Evolutionary conservation across 2,888 invertebrate genomes (phyloP).

Genomic region (Caenorhabditis sp.): DNA sequence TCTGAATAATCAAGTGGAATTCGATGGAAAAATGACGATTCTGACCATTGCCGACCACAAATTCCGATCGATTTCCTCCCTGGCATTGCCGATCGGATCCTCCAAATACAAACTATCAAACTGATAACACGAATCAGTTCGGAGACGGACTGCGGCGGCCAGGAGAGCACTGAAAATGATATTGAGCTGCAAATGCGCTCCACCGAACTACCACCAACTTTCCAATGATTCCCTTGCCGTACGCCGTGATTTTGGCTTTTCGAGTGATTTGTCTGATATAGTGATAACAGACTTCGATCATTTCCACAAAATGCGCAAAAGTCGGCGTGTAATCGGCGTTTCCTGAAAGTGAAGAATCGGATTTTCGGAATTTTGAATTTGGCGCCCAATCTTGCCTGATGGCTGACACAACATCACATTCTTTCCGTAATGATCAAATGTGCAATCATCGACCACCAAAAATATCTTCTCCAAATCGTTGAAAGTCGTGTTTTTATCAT

Average conservation of each 20-base stretch:
- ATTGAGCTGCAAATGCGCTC: background rate
- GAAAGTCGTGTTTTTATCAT: background rate
- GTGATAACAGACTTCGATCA: constrained; percentile 31
- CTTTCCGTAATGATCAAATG: constrained; percentile 17
- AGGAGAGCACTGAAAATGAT: constrained; percentile 34
- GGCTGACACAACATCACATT: constrained; percentile 34
- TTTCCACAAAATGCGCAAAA: constrained; percentile 19
- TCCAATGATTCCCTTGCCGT: constrained; percentile 37
- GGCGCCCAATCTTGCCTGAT: background rate
- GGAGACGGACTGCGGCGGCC: constrained; percentile 20
- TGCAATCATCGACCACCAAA: constrained; percentile 37
- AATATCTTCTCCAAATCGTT: constrained; percentile 13
- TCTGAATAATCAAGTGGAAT: background rate
- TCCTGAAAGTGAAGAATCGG: background rate
- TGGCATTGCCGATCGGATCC: constrained; percentile 21
- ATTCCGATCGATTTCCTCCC: constrained; percentile 6
- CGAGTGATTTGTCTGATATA: constrained; percentile 32
- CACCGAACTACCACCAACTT: constrained; percentile 13
- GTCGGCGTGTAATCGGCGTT: background rate
- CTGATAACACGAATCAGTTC: constrained; percentile 15
- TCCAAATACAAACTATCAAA: constrained; percentile 14
- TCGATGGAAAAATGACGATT: background rate
- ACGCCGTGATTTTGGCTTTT: constrained; percentile 19
- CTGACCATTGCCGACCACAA: constrained; percentile 12
- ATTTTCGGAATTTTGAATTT: background rate